phyloP scores from a whole-genome alignment of 2,113 vertebrate species.

The Propithecus coquereli region DNA sequence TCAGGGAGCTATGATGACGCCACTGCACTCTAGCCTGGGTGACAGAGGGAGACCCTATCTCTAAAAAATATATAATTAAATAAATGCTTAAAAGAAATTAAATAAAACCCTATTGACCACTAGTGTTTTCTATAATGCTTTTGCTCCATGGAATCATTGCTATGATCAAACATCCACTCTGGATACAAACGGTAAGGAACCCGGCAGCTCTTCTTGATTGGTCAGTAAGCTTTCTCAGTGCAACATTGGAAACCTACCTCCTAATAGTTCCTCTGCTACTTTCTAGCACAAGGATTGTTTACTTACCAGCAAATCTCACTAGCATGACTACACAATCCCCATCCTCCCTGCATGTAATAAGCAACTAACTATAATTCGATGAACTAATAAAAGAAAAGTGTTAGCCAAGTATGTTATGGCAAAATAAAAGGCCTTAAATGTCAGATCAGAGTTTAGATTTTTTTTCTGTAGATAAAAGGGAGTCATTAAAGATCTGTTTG shows the following conservation, averaged over 20 bases:
- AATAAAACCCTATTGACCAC: neutral
- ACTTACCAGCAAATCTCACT: neutral
- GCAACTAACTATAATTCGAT: neutral
- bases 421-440: neutral
- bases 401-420: neutral
- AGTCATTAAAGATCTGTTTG: neutral
- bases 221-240: neutral
- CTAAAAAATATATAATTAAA: neutral
- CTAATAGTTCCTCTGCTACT: neutral
- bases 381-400: neutral
- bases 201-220: neutral
- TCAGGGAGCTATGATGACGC: too few species aligned
- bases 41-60: too few species aligned
- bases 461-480: neutral
- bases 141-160: neutral
- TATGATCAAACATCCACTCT: neutral
- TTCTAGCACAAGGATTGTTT: neutral
- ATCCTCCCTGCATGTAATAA: neutral
- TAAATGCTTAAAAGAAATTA: neutral
- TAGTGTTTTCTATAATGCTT: neutral
- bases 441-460: neutral
- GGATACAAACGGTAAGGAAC: neutral
- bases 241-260: neutral
- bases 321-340: neutral
- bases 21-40: too few species aligned